phyloP scores from a whole-genome alignment of 2,113 vertebrate genomes.

The Perccottus glenii region DNA sequence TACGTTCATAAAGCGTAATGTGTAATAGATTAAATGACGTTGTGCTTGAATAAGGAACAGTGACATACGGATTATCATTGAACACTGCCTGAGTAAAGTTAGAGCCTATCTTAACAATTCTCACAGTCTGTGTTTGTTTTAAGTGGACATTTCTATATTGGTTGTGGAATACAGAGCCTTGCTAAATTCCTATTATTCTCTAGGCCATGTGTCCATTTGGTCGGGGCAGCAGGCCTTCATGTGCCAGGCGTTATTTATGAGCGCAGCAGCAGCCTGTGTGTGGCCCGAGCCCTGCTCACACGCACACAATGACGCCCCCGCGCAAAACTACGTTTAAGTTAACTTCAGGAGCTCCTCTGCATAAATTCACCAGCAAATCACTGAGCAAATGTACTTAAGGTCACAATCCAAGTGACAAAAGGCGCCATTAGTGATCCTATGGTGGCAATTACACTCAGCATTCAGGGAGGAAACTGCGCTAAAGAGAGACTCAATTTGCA shows the following conservation, averaged over 20 bases:
- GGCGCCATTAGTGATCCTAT: constrained; percentile 47
- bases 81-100: too few species aligned
- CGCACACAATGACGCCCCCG: constrained; percentile 7
- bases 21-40: too few species aligned
- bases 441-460: constrained; percentile 30
- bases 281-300: constrained; percentile 35
- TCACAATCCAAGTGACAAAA: constrained; percentile 53
- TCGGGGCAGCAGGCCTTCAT: constrained; percentile 40
- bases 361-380: constrained; percentile 54
- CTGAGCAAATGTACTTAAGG: constrained; percentile 50
- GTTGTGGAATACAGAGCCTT: not conserved
- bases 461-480: constrained; percentile 35
- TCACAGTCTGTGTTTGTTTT: too few species aligned
- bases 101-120: too few species aligned
- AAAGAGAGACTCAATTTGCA: constrained; percentile 56
- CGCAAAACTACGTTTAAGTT: constrained; percentile 24
- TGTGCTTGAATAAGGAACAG: too few species aligned
- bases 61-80: too few species aligned
- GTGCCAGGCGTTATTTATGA: constrained; percentile 6
- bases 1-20: too few species aligned
- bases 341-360: constrained; percentile 29
- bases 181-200: not conserved
- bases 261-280: constrained; percentile 43
- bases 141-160: too few species aligned
- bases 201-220: constrained; percentile 54